Evolutionary conservation across 2,888 invertebrate species (phyloP).

Genomic region (Tubulanus polymorphus): DNA sequence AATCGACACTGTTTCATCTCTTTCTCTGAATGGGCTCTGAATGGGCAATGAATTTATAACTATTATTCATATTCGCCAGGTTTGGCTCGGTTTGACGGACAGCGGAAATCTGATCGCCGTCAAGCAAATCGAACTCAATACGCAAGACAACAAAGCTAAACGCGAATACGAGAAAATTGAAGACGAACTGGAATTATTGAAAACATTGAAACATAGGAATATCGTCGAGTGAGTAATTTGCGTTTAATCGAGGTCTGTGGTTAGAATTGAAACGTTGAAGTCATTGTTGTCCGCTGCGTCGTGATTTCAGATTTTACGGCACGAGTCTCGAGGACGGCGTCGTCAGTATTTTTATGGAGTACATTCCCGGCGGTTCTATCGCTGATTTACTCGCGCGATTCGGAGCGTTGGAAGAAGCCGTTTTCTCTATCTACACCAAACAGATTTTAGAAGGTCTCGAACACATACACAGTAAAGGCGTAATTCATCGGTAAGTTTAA

Average conservation of each 20-base stretch:
- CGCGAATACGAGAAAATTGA: constrained; percentile 51
- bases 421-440: constrained; percentile 48
- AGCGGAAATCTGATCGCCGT: constrained; percentile 53
- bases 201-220: constrained; percentile 50
- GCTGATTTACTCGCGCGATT: constrained; percentile 49
- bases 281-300: no score
- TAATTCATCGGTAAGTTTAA: constrained; percentile 51
- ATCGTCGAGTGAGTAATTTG: constrained; percentile 52
- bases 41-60: no score
- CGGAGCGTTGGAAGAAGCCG: constrained; percentile 51
- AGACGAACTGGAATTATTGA: constrained; percentile 52
- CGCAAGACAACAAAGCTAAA: constrained; percentile 44
- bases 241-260: not conserved
- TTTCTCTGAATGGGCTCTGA: no score
- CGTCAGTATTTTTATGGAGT: constrained; percentile 54
- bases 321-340: constrained; percentile 50
- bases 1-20: no score
- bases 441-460: constrained; percentile 53
- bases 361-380: constrained; percentile 53
- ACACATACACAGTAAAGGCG: constrained; percentile 51
- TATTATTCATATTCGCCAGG: no score
- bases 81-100: constrained; percentile 52
- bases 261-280: not conserved
- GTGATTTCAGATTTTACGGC: constrained; percentile 45
- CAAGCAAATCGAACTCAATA: constrained; percentile 52